A percentile compares a stretch with the other conserved stretches of the same genome.
Conservation (phyloP, 2,113 vertebrate genomes). For the Syngnathus typhle region DNA sequence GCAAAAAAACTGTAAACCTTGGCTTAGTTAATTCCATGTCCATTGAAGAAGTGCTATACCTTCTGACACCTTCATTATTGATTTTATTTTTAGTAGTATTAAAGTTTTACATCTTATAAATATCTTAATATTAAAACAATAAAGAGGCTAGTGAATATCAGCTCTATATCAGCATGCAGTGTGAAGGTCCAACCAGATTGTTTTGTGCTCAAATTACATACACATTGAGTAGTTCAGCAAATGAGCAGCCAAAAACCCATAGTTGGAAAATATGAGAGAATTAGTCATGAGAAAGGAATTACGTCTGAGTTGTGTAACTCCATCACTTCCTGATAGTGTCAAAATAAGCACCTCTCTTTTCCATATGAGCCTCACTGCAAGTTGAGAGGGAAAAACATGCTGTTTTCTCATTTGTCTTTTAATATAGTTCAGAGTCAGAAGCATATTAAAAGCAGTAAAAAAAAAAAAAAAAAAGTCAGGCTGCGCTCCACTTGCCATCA, state of each 20-base stretch:
- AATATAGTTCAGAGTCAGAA: constrained; percentile 1
- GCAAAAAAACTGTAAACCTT: neutral
- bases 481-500: constrained; percentile 22
- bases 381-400: constrained; percentile 15
- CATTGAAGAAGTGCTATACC: neutral
- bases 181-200: constrained; percentile 15
- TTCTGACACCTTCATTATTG: neutral
- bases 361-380: constrained; percentile 18
- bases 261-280: constrained; percentile 15
- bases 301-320: constrained; percentile 11
- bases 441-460: constrained; percentile 17
- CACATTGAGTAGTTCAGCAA: constrained; percentile 13
- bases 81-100: too few species aligned
- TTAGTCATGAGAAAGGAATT: constrained; percentile 26
- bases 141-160: too few species aligned
- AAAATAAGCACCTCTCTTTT: constrained; percentile 26
- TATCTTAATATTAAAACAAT: neutral
- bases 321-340: constrained; percentile 13
- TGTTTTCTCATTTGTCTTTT: constrained; percentile 11
- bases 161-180: neutral
- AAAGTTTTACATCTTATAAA: neutral
- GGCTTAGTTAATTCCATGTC: neutral
- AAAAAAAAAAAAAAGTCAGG: constrained; percentile 14
- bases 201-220: constrained; percentile 1
- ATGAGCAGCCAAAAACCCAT: neutral